A percentile compares a stretch with the other conserved stretches of the same genome.
Evolutionary conservation across 2,888 invertebrate genomes (phyloP).

Genomic region (Nemotelus nigrinus): DNA sequence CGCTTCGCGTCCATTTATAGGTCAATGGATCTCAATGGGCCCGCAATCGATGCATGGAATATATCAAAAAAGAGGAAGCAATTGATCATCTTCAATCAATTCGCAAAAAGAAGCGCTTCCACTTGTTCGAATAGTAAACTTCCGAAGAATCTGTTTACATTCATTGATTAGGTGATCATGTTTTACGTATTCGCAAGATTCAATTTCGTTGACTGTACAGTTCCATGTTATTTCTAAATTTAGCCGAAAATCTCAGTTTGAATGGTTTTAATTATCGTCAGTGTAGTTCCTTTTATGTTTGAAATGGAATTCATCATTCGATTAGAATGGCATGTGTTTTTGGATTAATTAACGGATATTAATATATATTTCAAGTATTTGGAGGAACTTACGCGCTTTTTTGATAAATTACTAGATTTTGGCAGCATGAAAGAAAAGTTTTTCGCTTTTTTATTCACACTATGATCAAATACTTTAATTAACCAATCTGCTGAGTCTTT

Average conservation of each 20-base stretch:
- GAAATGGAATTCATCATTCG: no score
- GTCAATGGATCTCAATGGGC: neutral
- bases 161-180: conserved; percentile 21
- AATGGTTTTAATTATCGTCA: no score
- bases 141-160: conserved; percentile 35
- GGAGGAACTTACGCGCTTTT: no score
- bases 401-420: no score
- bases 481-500: no score
- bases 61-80: neutral
- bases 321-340: conserved; percentile 32
- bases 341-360: neutral
- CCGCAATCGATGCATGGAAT: conserved; percentile 9
- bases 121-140: conserved; percentile 13
- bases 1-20: neutral
- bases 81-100: no score
- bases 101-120: no score
- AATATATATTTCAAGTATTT: no score
- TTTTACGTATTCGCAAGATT: conserved; percentile 5
- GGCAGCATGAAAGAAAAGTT: no score
- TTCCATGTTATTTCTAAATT: conserved; percentile 12
- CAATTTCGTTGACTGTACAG: neutral
- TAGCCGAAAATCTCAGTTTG: neutral
- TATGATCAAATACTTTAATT: no score
- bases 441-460: no score
- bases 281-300: no score